A percentile compares a stretch with the other conserved stretches of the same genome.
These are phyloP conservation scores for Mugil cephalus DNA, from an alignment of 2,113 vertebrate genomes.

Conservation along the genomic window DNA sequence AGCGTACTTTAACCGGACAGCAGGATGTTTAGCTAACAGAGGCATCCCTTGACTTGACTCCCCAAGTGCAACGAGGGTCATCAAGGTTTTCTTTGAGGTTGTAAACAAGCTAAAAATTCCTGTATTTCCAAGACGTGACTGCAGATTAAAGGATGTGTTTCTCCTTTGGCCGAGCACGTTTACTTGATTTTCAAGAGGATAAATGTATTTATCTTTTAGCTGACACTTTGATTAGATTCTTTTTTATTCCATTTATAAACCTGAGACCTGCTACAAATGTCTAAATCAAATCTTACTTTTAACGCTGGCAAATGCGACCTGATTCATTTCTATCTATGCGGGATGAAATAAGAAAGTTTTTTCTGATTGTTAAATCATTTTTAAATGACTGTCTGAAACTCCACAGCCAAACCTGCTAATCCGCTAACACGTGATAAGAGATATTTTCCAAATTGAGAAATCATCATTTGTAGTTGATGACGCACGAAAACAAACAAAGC, in stretches of 20 bases:
- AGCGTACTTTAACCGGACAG: slow-evolving; percentile 67
- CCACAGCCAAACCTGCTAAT: too few species aligned
- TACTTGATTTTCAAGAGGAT: slow-evolving; percentile 13
- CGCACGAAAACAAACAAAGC: too few species aligned
- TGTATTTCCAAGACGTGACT: slow-evolving; percentile 35
- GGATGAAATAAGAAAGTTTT: too few species aligned
- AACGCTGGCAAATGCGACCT: too few species aligned
- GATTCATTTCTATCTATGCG: too few species aligned
- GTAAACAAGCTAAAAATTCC: slow-evolving; percentile 69
- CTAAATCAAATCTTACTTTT: too few species aligned
- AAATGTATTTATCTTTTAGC: background rate
- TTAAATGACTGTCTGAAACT: too few species aligned
- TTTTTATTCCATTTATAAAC: background rate
- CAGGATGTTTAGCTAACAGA: slow-evolving; percentile 78
- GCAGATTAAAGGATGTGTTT: slow-evolving; percentile 49
- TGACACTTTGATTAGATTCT: too few species aligned
- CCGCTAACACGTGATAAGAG: too few species aligned
- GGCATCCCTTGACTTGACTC: slow-evolving; percentile 64
- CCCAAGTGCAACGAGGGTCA: slow-evolving; percentile 64
- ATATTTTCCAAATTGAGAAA: too few species aligned
- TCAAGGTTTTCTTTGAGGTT: slow-evolving; percentile 59
- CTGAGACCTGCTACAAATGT: background rate
- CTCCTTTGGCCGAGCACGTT: slow-evolving; percentile 40
- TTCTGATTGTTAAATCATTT: too few species aligned
- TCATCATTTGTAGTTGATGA: too few species aligned